phyloP scores from a whole-genome alignment of 1,140 invertebrate species.

The Panonychus citri region DNA sequence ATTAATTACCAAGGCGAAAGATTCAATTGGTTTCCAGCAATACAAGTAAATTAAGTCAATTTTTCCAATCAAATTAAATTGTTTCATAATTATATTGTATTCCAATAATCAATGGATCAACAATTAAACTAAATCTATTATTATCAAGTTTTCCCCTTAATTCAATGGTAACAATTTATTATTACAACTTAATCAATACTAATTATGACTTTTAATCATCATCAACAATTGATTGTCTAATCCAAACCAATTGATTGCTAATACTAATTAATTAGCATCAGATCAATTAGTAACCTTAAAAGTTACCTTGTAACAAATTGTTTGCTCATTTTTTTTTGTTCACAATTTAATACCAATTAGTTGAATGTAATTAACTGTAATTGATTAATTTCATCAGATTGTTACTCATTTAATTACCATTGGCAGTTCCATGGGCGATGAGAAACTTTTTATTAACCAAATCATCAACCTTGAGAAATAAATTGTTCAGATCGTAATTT shows the following conservation, averaged over 20 bases:
- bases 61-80: too few relatives aligned
- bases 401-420: conserved; percentile 25
- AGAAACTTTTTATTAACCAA: conserved; percentile 61
- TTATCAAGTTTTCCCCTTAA: too few relatives aligned
- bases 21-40: too few relatives aligned
- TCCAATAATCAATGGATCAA: too few relatives aligned
- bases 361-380: conserved; percentile 26
- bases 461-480: conserved; percentile 48
- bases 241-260: not conserved
- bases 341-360: not conserved
- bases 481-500: conserved; percentile 53
- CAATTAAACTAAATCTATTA: too few relatives aligned
- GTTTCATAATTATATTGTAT: too few relatives aligned
- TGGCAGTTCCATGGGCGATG: conserved; percentile 64
- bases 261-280: not conserved
- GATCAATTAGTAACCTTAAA: not conserved
- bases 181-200: too few relatives aligned
- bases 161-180: too few relatives aligned
- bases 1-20: too few relatives aligned
- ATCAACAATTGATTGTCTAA: not conserved
- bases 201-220: too few relatives aligned
- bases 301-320: not conserved
- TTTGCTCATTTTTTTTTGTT: not conserved
- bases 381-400: not conserved
- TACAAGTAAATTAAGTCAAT: too few relatives aligned